Evolutionary conservation across 2,113 vertebrate species (phyloP).

Genomic region (Bostrychus sinensis): DNA sequence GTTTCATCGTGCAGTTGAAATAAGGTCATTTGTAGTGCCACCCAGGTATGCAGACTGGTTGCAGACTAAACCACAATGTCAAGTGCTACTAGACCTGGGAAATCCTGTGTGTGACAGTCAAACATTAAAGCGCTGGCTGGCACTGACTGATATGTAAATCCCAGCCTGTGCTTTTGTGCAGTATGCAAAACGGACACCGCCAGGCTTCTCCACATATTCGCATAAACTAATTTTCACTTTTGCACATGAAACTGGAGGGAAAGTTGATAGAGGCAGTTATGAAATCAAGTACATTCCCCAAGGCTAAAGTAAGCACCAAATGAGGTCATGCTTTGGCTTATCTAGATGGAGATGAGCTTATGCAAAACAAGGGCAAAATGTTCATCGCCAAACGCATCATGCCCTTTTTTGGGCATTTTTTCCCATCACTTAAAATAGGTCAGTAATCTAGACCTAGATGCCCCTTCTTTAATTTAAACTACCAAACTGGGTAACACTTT

Average conservation of each 20-base stretch:
- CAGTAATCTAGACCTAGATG: too few species aligned
- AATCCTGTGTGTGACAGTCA: slow-evolving; percentile 28
- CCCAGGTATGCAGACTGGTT: too few species aligned
- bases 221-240: slow-evolving; percentile 17
- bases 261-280: slow-evolving; percentile 34
- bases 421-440: not conserved
- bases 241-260: slow-evolving; percentile 18
- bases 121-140: slow-evolving; percentile 18
- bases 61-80: too few species aligned
- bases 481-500: too few species aligned
- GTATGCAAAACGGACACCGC: not conserved
- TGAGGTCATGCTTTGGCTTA: slow-evolving; percentile 48
- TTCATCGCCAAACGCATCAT: not conserved
- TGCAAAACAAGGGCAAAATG: not conserved
- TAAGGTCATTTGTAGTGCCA: too few species aligned
- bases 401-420: not conserved
- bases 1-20: too few species aligned
- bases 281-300: slow-evolving; percentile 62
- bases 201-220: slow-evolving; percentile 12
- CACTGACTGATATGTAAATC: slow-evolving; percentile 44
- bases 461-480: too few species aligned
- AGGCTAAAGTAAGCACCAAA: slow-evolving; percentile 30
- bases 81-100: too few species aligned
- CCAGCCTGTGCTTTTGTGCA: slow-evolving; percentile 29
- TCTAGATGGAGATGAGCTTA: slow-evolving; percentile 19